These are phyloP conservation scores for Rhopalosiphum maidis DNA, from an alignment of 1,140 invertebrate species.

Conservation along the genomic window DNA sequence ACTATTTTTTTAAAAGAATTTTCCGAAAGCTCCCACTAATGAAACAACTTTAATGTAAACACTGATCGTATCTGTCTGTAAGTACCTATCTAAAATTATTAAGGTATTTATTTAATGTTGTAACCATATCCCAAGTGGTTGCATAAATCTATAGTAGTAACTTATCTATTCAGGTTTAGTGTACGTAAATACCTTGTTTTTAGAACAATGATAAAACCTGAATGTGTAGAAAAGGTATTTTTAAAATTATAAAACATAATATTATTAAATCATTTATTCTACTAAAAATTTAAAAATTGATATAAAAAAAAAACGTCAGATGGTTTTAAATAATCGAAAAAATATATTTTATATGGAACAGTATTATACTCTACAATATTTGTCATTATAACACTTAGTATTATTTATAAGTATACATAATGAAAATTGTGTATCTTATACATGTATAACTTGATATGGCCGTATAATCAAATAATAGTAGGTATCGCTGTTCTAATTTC, in stretches of 20 bases:
- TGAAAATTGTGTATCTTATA: neutral
- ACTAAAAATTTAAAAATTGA: too few relatives aligned
- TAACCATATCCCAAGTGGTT: too few relatives aligned
- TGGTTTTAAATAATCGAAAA: neutral
- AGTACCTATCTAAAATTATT: neutral
- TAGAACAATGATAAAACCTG: too few relatives aligned
- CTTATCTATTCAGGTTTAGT: too few relatives aligned
- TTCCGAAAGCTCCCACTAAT: neutral
- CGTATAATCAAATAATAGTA: neutral
- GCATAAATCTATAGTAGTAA: too few relatives aligned
- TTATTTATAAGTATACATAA: neutral
- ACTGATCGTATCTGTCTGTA: neutral
- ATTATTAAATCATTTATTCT: too few relatives aligned
- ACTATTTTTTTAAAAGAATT: neutral
- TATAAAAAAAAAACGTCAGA: too few relatives aligned
- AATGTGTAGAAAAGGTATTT: too few relatives aligned
- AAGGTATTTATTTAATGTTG: neutral
- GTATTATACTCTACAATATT: neutral
- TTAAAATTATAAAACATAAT: too few relatives aligned
- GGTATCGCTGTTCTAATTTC: neutral
- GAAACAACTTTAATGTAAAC: too few relatives aligned
- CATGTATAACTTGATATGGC: neutral
- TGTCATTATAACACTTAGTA: neutral
- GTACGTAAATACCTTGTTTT: too few relatives aligned
- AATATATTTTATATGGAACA: neutral